Percentiles rank a stretch among this genome's conserved stretches.
Conservation (phyloP, 2,888 invertebrate genomes). For the Proisotoma minuta region DNA sequence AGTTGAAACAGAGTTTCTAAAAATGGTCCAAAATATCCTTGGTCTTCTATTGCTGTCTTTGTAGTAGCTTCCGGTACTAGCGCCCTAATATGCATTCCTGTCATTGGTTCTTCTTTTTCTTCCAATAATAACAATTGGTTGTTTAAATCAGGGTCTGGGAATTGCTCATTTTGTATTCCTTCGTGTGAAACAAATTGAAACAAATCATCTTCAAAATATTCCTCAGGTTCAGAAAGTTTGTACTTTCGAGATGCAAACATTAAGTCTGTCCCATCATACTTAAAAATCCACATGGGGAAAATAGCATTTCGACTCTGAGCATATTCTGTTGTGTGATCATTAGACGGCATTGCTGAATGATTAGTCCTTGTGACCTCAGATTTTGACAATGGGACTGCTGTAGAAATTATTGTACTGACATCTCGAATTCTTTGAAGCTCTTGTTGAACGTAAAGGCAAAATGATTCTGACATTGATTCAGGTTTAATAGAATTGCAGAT, state of each 20-base stretch:
- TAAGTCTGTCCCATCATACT: constrained; percentile 43
- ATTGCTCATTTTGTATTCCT: neutral
- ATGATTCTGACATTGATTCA: constrained; percentile 28
- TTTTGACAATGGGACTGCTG: constrained; percentile 15
- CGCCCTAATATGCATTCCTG: constrained; percentile 8
- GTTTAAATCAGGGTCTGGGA: neutral
- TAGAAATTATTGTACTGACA: constrained; percentile 14
- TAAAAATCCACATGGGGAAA: constrained; percentile 39
- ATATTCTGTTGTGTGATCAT: neutral
- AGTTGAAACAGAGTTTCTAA: constrained; percentile 36
- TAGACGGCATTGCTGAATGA: neutral
- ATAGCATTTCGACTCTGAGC: constrained; percentile 21
- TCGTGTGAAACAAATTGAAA: constrained; percentile 17
- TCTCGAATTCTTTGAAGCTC: constrained; percentile 27
- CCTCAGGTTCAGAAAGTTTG: constrained; percentile 21
- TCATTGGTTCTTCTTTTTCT: neutral
- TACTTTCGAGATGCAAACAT: constrained; percentile 10
- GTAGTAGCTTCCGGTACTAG: neutral
- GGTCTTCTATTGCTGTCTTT: neutral
- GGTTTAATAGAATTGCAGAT: constrained; percentile 25
- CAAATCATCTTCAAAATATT: constrained; percentile 32
- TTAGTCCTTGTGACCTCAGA: constrained; percentile 14
- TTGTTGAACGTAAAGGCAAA: constrained; percentile 32
- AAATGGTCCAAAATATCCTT: constrained; percentile 40
- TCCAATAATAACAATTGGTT: neutral